phyloP scores from a whole-genome alignment of 2,113 vertebrate genomes.

The Chiloscyllium plagiosum region DNA sequence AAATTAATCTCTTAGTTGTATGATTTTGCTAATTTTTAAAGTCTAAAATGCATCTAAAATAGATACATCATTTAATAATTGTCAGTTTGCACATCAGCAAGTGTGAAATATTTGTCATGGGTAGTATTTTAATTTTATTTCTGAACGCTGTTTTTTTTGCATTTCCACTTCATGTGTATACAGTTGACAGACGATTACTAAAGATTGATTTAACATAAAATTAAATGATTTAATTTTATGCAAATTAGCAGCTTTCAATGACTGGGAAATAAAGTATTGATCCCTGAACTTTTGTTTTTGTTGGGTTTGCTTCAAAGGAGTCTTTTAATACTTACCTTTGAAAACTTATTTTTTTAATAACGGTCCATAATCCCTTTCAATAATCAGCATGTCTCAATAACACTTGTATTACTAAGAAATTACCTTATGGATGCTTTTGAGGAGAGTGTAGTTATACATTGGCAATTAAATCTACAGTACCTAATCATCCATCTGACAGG shows the following conservation, averaged over 20 bases:
- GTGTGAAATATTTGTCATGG: neutral
- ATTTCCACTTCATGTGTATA: neutral
- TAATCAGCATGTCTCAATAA: neutral
- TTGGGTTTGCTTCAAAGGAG: neutral
- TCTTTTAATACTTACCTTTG: neutral
- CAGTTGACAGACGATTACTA: neutral
- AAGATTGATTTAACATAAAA: neutral
- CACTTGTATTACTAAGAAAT: neutral
- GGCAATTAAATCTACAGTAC: neutral
- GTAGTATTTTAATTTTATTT: neutral
- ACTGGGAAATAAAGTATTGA: neutral
- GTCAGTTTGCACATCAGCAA: neutral
- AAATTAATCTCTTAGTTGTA: neutral
- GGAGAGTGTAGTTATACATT: neutral
- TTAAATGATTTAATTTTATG: neutral
- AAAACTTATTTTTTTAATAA: neutral
- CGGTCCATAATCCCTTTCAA: neutral
- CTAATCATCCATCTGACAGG: neutral
- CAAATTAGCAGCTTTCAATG: neutral
- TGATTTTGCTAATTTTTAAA: neutral
- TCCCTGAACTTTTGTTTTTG: neutral
- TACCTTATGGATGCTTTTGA: neutral
- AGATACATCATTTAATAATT: neutral
- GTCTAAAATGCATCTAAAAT: neutral
- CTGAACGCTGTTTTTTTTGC: neutral